Evolutionary conservation across 37 sponge, comb jelly and placozoan species (phyloP).

Genomic region (Cladorhizidae sp.): DNA sequence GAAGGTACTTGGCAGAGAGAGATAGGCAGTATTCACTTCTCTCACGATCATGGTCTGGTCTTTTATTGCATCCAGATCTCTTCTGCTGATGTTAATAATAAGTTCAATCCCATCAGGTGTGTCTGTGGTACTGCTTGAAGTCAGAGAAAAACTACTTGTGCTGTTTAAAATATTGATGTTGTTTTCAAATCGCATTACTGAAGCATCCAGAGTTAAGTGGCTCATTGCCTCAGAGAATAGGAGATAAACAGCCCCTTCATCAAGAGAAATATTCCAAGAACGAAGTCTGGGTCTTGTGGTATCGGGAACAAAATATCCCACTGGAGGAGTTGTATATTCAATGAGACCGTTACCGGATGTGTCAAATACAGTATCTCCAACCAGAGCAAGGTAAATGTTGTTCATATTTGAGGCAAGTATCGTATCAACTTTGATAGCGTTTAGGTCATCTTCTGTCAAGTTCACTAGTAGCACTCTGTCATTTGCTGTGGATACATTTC

Average conservation of each 20-base stretch:
- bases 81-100: conserved; percentile 44
- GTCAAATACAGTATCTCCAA: conserved; percentile 62
- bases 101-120: conserved; percentile 49
- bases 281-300: conserved; percentile 66
- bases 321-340: conserved; percentile 28
- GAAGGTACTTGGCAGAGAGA: conserved; percentile 45
- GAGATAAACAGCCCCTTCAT: conserved; percentile 67
- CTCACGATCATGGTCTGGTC: conserved; percentile 64
- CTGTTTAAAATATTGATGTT: not conserved
- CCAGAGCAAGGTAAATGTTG: conserved; percentile 65
- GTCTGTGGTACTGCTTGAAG: conserved; percentile 31
- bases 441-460: conserved; percentile 64
- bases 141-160: conserved; percentile 13
- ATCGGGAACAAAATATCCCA: conserved; percentile 52
- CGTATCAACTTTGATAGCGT: conserved; percentile 70
- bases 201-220: conserved; percentile 36
- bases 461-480: conserved; percentile 49
- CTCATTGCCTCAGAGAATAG: conserved; percentile 81
- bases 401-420: conserved; percentile 49
- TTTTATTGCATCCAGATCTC: conserved; percentile 81
- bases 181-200: conserved; percentile 50
- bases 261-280: conserved; percentile 73
- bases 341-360: conserved; percentile 66
- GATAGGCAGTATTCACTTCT: conserved; percentile 48
- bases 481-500: conserved; percentile 49